Evolutionary conservation across 2,113 vertebrate species (phyloP).

Genomic region (Phyllopteryx taeniolatus): DNA sequence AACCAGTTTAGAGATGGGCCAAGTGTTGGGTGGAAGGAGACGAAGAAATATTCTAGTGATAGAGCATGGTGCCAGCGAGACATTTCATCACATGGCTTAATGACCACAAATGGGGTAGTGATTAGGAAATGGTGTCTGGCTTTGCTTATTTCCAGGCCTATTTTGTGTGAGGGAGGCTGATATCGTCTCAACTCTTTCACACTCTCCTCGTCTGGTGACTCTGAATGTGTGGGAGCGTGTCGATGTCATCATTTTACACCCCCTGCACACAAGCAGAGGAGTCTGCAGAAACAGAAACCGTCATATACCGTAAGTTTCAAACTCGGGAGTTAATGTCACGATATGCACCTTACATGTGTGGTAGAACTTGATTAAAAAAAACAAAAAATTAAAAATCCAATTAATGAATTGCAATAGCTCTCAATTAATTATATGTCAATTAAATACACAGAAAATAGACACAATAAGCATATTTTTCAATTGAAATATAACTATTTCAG

Average conservation of each 20-base stretch:
- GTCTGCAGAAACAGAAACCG: not conserved
- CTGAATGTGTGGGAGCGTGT: slow-evolving; percentile 2
- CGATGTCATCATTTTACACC: slow-evolving; percentile 21
- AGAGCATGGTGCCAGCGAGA: not conserved
- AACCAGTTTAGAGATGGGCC: slow-evolving; percentile 25
- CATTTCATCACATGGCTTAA: slow-evolving; percentile 5
- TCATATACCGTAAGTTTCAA: slow-evolving; percentile 5
- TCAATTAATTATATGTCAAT: not conserved
- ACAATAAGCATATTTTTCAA: too few species aligned
- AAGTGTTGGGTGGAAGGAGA: not conserved
- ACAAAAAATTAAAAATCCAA: not conserved
- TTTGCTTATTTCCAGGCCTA: slow-evolving; percentile 6
- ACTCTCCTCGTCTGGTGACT: slow-evolving; percentile 8
- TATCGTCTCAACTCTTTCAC: slow-evolving; percentile 5
- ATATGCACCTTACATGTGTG: not conserved
- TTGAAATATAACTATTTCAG: too few species aligned
- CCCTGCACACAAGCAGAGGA: slow-evolving; percentile 6
- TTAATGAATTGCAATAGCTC: not conserved
- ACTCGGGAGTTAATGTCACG: not conserved
- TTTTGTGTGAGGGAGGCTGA: not conserved
- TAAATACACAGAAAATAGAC: not conserved
- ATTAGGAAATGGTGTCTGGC: slow-evolving; percentile 9
- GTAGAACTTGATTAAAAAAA: not conserved
- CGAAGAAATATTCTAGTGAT: not conserved
- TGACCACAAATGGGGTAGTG: slow-evolving; percentile 6